Percentiles rank a stretch among this genome's conserved stretches.
Conservation (phyloP, 2,113 vertebrate species). For the Cyanistes caeruleus region DNA sequence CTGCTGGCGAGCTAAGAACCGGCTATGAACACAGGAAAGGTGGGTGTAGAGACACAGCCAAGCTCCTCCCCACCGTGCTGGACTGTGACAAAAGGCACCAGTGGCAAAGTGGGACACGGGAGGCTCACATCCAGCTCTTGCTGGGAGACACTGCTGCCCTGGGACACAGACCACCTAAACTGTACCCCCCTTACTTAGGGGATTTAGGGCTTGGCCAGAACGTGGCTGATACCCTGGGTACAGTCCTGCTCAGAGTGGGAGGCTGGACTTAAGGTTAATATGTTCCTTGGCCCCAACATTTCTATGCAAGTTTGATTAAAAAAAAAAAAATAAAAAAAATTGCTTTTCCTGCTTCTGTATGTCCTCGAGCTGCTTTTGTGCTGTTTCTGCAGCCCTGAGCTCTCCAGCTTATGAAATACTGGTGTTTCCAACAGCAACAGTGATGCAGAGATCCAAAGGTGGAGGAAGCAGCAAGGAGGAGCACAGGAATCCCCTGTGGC, state of each 20-base stretch:
- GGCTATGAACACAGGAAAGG: rapidly evolving
- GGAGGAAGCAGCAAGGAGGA: background rate
- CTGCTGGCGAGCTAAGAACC: background rate
- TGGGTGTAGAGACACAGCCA: background rate
- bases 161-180: background rate
- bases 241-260: background rate
- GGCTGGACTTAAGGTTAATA: background rate
- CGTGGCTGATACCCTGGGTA: background rate
- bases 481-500: background rate
- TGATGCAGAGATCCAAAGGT: background rate
- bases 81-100: background rate
- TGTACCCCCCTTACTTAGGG: background rate
- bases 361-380: background rate
- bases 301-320: background rate
- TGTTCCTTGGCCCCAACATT: background rate
- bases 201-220: background rate
- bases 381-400: background rate
- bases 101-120: background rate
- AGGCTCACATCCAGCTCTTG: background rate
- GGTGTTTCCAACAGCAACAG: conserved; percentile 58
- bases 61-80: rapidly evolving
- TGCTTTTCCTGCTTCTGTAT: background rate
- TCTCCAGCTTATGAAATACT: background rate
- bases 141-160: background rate
- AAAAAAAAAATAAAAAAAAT: background rate